Percentiles rank a stretch among this genome's conserved stretches.
These are phyloP conservation scores for Diplolepis rosae DNA, from an alignment of 2,888 invertebrate genomes.

Conservation along the genomic window DNA sequence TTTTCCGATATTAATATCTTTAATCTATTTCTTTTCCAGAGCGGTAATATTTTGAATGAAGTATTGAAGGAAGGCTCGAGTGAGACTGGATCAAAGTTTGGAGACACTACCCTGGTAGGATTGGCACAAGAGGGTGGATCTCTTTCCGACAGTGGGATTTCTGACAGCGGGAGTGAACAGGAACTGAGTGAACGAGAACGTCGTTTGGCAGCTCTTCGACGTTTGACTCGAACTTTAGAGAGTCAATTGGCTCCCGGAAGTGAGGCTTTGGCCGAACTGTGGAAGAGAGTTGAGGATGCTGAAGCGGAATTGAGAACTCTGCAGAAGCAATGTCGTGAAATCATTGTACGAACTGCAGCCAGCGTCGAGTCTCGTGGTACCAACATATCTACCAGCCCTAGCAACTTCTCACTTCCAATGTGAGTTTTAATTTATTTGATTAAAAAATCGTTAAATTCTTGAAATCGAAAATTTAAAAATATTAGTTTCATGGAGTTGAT, in stretches of 20 bases:
- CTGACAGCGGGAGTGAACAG: slow-evolving; percentile 84
- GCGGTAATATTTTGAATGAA: slow-evolving; percentile 34
- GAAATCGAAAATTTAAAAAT: too few species aligned
- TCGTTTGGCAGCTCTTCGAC: slow-evolving; percentile 80
- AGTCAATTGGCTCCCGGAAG: slow-evolving; percentile 81
- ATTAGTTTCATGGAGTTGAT: too few species aligned
- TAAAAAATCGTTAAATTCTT: too few species aligned
- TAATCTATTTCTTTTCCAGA: slow-evolving; percentile 52
- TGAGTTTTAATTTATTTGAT: slow-evolving; percentile 47
- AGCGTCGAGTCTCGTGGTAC: slow-evolving; percentile 70
- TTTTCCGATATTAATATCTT: neutral
- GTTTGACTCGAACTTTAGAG: slow-evolving; percentile 81
- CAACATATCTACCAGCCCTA: slow-evolving; percentile 42
- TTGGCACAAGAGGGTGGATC: slow-evolving; percentile 77
- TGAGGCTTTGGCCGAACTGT: slow-evolving; percentile 79
- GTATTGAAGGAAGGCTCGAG: slow-evolving; percentile 39
- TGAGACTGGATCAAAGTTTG: slow-evolving; percentile 53
- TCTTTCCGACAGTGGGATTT: slow-evolving; percentile 87
- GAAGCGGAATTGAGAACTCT: slow-evolving; percentile 82
- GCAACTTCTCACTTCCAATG: slow-evolving; percentile 53
- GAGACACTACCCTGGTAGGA: slow-evolving; percentile 58
- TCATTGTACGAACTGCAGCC: slow-evolving; percentile 77
- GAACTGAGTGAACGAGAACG: slow-evolving; percentile 81
- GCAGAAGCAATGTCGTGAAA: slow-evolving; percentile 82
- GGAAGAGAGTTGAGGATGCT: slow-evolving; percentile 82